Conservation (phyloP, 2,888 invertebrate species). For the Eilema sororculum region DNA sequence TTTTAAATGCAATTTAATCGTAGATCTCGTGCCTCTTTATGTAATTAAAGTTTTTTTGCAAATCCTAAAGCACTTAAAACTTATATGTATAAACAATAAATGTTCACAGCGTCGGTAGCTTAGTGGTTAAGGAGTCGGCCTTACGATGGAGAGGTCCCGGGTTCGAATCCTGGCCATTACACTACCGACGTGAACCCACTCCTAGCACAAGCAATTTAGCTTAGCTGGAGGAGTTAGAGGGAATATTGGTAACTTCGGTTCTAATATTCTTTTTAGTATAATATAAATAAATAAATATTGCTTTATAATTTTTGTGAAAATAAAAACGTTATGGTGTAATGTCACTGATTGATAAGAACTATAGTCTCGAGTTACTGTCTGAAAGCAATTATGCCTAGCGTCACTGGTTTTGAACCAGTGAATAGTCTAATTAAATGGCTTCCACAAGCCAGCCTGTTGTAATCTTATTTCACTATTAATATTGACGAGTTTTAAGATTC, state of each 20-base stretch:
- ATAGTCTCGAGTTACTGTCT: not conserved
- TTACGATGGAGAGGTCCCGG: too few species aligned
- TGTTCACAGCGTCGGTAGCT: too few species aligned
- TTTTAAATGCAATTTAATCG: not conserved
- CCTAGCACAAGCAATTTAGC: too few species aligned
- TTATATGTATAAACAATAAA: too few species aligned
- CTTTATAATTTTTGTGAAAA: not conserved
- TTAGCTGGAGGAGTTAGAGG: too few species aligned
- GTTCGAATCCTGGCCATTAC: too few species aligned
- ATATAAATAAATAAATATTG: not conserved
- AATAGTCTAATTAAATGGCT: not conserved
- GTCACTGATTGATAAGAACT: not conserved
- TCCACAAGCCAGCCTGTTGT: not conserved
- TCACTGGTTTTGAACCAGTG: not conserved
- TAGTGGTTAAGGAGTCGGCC: too few species aligned
- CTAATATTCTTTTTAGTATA: too few species aligned
- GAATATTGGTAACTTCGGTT: too few species aligned
- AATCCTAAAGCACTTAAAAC: too few species aligned
- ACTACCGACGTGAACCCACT: too few species aligned
- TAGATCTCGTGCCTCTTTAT: not conserved
- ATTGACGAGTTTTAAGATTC: not conserved
- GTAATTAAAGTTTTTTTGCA: not conserved
- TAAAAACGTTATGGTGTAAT: not conserved
- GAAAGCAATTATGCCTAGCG: not conserved
- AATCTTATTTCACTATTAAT: not conserved